Evolutionary conservation across 2,797 vertebrate species (phyloP).

Genomic region (Malurus leucopterus): DNA sequence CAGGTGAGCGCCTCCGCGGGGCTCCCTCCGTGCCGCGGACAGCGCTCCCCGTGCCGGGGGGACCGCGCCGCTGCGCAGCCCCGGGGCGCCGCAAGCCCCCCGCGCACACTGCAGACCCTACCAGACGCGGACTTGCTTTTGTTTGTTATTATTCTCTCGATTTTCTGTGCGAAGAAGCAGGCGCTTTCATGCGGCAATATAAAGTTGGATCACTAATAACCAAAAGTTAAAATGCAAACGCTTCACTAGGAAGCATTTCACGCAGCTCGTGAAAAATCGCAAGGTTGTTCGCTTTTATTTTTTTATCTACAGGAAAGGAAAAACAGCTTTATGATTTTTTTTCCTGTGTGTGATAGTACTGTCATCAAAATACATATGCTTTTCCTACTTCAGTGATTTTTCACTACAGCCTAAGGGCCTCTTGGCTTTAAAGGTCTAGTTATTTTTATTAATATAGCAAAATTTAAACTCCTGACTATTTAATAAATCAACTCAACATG

Average conservation of each 20-base stretch:
- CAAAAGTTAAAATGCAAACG: neutral
- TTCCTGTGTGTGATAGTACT: neutral
- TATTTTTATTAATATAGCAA: slow-evolving; percentile 1
- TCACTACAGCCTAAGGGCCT: neutral
- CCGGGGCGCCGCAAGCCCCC: neutral
- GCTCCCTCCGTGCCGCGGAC: neutral
- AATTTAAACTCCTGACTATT: neutral
- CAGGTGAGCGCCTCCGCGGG: neutral
- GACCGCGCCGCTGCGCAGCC: neutral
- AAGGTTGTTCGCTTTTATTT: neutral
- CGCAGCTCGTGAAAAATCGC: neutral
- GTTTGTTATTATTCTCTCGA: neutral
- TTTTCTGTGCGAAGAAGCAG: neutral
- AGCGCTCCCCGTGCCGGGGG: neutral
- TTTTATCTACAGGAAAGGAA: neutral
- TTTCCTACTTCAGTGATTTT: neutral
- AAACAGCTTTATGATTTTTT: neutral
- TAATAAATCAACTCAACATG: neutral
- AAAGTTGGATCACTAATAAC: neutral
- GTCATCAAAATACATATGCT: neutral
- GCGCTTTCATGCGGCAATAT: neutral
- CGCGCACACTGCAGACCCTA: neutral
- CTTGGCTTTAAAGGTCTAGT: slow-evolving; percentile 7
- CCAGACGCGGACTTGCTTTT: neutral
- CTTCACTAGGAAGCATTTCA: neutral